Evolutionary conservation across 2,797 vertebrate species (phyloP).

Genomic region (Otolemur crassicaudatus): DNA sequence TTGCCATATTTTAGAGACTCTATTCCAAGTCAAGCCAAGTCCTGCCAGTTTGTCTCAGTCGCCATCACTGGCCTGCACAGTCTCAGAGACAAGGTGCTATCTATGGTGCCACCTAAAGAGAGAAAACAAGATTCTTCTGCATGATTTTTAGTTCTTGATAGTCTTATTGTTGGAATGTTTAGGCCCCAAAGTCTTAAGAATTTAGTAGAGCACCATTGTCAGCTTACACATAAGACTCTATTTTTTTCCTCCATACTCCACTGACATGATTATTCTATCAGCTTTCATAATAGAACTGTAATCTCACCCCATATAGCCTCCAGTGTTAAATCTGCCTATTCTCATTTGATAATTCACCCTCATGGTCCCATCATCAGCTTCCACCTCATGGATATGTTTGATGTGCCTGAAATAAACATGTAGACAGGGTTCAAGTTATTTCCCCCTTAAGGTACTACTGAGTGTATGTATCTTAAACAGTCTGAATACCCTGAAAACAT

Average conservation of each 20-base stretch:
- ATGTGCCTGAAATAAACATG: background rate
- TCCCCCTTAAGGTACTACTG: no score
- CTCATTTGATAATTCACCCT: background rate
- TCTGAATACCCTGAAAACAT: background rate
- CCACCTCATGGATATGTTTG: background rate
- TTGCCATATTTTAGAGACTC: background rate
- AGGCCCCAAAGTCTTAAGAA: background rate
- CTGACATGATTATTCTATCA: background rate
- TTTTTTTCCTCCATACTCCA: background rate
- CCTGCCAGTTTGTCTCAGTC: background rate
- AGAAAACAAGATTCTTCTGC: background rate
- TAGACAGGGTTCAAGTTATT: background rate
- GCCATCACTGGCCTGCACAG: background rate
- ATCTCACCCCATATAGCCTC: background rate
- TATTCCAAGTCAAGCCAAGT: background rate
- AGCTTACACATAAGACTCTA: background rate
- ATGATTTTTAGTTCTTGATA: background rate
- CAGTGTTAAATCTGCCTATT: background rate
- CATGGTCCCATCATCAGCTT: background rate
- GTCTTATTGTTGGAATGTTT: background rate
- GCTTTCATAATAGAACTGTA: background rate
- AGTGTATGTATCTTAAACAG: background rate
- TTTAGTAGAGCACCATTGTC: background rate
- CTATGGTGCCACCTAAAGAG: background rate
- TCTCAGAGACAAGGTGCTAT: background rate